phyloP scores from a whole-genome alignment of 1,140 invertebrate genomes.

The Cyclargus thomasi region DNA sequence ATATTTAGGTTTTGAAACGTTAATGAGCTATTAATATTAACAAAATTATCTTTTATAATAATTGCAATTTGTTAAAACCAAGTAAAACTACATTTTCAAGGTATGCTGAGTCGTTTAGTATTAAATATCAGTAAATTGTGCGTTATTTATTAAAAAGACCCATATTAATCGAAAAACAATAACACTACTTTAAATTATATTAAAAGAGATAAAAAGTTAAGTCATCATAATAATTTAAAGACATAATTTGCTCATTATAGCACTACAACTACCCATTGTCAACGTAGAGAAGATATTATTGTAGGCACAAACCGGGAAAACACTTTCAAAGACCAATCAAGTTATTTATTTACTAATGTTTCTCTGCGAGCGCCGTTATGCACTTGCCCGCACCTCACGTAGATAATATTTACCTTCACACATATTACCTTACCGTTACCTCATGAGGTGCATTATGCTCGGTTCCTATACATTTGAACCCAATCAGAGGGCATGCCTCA shows the following conservation, averaged over 20 bases:
- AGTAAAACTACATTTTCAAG: too few species aligned
- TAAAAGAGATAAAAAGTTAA: too few species aligned
- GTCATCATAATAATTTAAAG: too few species aligned
- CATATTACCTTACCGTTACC: slow-evolving; percentile 21
- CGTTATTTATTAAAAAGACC: too few species aligned
- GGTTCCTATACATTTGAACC: slow-evolving; percentile 22
- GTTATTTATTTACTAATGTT: slow-evolving; percentile 13
- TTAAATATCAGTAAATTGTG: too few species aligned
- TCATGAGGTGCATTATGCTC: slow-evolving; percentile 15
- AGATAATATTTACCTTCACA: slow-evolving; percentile 15
- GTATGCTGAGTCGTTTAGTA: too few species aligned
- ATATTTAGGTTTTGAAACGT: too few species aligned
- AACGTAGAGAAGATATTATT: background rate
- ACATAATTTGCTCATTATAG: background rate
- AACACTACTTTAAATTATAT: too few species aligned
- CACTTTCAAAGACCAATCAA: background rate
- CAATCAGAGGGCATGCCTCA: slow-evolving; percentile 34
- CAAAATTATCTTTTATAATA: too few species aligned
- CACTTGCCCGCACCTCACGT: slow-evolving; percentile 6
- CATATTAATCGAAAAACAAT: too few species aligned
- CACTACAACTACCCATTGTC: background rate
- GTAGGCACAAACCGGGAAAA: background rate
- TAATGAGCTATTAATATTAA: too few species aligned
- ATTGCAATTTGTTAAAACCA: too few species aligned
- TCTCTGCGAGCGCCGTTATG: slow-evolving; percentile 8